phyloP scores from a whole-genome alignment of 2,888 invertebrate species.

The Stegophylla sp. region DNA sequence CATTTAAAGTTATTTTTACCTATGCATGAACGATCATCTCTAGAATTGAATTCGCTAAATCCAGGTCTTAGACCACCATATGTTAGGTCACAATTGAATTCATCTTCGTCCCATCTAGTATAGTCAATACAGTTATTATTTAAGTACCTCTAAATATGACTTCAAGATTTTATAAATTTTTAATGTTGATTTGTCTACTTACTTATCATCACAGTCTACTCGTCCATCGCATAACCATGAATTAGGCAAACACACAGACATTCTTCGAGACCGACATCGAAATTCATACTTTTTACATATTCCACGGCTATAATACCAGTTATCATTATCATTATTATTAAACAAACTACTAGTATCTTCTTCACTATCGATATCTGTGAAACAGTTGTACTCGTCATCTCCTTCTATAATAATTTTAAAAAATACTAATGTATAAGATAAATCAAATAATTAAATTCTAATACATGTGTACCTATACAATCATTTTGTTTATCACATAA shows the following conservation, averaged over 20 bases:
- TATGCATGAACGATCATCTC: slow-evolving; percentile 58
- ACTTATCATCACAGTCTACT: slow-evolving; percentile 64
- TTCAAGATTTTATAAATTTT: background rate
- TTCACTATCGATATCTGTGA: background rate
- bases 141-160: background rate
- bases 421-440: background rate
- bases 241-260: slow-evolving; percentile 63
- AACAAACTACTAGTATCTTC: background rate
- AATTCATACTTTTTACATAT: slow-evolving; percentile 62
- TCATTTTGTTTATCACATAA: slow-evolving; percentile 62
- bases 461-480: slow-evolving; percentile 61
- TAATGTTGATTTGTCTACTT: no score
- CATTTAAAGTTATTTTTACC: slow-evolving; percentile 61
- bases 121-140: background rate
- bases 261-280: slow-evolving; percentile 61
- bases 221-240: slow-evolving; percentile 64
- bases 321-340: slow-evolving; percentile 52
- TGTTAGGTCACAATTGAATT: slow-evolving; percentile 61
- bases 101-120: slow-evolving; percentile 63
- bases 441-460: background rate
- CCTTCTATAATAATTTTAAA: slow-evolving; percentile 60
- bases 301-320: slow-evolving; percentile 59
- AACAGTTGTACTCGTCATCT: slow-evolving; percentile 61
- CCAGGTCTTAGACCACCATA: slow-evolving; percentile 57
- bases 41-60: slow-evolving; percentile 54